phyloP scores from a whole-genome alignment of 2,113 vertebrate species.

The Puma concolor region DNA sequence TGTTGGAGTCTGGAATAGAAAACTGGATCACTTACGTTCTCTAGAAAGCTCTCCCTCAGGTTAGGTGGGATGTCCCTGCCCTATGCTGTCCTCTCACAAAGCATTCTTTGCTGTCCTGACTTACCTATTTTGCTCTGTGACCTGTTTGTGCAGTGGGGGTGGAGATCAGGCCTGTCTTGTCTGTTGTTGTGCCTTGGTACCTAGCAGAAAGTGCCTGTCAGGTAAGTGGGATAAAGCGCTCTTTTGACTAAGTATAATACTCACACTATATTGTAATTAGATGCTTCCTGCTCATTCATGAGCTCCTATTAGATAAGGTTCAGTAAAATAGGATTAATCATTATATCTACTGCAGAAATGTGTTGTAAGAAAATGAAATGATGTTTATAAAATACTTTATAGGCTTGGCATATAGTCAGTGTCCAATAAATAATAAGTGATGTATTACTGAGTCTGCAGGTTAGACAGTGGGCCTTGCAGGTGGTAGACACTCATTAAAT shows the following conservation, averaged over 20 bases:
- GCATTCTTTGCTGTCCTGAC: too few species aligned
- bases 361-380: background rate
- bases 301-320: background rate
- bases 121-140: background rate
- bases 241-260: background rate
- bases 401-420: background rate
- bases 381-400: background rate
- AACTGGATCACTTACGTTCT: background rate
- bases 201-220: too few species aligned
- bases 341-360: background rate
- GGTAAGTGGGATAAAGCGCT: background rate
- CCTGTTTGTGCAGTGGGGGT: fast-evolving
- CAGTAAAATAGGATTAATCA: background rate
- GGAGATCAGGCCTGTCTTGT: background rate
- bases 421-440: background rate
- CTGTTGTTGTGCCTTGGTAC: background rate
- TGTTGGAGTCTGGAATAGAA: background rate
- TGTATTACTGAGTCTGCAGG: background rate
- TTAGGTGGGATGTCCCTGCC: background rate
- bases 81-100: background rate
- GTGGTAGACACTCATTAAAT: background rate
- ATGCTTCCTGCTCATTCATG: background rate
- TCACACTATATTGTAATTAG: background rate
- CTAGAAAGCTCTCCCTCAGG: background rate
- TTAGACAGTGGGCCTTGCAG: background rate